These are phyloP conservation scores for Cephus runcator DNA, from an alignment of 2,888 invertebrate species.

Conservation along the genomic window DNA sequence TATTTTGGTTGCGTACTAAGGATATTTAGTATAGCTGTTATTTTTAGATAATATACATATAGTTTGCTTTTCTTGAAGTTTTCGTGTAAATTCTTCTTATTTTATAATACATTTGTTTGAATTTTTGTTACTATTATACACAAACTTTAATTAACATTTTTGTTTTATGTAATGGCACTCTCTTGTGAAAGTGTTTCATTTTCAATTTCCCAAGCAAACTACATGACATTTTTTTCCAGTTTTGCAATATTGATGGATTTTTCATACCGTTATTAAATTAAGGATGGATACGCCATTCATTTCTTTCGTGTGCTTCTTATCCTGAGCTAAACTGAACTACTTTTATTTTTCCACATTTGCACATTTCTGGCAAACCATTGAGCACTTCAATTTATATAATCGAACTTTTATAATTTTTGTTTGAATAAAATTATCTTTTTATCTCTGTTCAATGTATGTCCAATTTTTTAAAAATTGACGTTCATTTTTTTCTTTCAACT, in stretches of 20 bases:
- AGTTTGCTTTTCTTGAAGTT: no score
- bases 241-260: neutral
- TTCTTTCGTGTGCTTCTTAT: neutral
- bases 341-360: no score
- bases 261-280: neutral
- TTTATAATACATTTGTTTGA: neutral
- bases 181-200: neutral
- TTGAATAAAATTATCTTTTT: neutral
- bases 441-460: neutral
- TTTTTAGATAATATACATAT: no score
- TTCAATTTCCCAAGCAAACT: neutral
- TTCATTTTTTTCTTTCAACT: neutral
- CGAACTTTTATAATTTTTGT: neutral
- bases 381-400: neutral
- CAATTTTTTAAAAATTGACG: neutral
- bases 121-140: neutral
- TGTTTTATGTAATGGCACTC: no score
- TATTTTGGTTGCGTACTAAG: neutral
- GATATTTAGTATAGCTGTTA: neutral
- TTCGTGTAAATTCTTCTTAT: no score
- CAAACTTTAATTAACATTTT: neutral
- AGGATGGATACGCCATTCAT: neutral
- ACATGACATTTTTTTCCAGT: neutral
- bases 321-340: no score
- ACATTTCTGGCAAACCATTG: neutral